A percentile compares a stretch with the other conserved stretches of the same genome.
phyloP scores from a whole-genome alignment of 2,888 invertebrate genomes.

The Trissoscelio sp. region DNA sequence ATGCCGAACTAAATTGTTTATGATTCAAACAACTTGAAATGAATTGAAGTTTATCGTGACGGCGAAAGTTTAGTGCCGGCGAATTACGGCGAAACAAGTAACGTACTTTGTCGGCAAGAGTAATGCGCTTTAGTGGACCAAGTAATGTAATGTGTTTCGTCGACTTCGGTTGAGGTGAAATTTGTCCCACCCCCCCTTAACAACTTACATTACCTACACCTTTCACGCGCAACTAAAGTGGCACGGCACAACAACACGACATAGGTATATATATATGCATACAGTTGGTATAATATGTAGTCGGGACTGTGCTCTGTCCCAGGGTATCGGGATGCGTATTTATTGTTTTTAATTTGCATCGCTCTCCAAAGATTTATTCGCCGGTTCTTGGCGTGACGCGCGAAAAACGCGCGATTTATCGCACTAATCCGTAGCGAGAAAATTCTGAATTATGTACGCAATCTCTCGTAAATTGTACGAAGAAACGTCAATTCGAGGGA shows the following conservation, averaged over 20 bases:
- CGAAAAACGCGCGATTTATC: constrained; percentile 56
- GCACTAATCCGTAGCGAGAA: constrained; percentile 42
- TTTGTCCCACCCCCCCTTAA: constrained; percentile 44
- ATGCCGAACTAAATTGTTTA: constrained; percentile 50
- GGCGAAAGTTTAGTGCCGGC: constrained; percentile 50
- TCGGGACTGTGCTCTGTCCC: constrained; percentile 25
- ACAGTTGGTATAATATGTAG: too few relatives aligned
- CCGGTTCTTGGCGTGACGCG: constrained; percentile 47
- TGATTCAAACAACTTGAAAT: constrained; percentile 41
- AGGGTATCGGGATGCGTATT: constrained; percentile 39
- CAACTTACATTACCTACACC: constrained; percentile 39
- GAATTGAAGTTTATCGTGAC: constrained; percentile 59
- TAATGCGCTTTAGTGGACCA: constrained; percentile 56
- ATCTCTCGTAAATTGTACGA: constrained; percentile 52
- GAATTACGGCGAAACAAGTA: constrained; percentile 55
- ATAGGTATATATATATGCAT: too few relatives aligned
- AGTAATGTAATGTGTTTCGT: constrained; percentile 47
- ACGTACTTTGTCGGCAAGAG: constrained; percentile 26
- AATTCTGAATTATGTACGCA: constrained; percentile 50
- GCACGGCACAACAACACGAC: too few relatives aligned
- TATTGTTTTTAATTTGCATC: constrained; percentile 65
- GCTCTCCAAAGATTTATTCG: constrained; percentile 54
- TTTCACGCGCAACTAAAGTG: too few relatives aligned
- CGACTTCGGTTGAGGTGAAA: constrained; percentile 43
- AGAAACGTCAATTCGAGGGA: constrained; percentile 40